Conservation (phyloP, 2,888 invertebrate species). For the Cheilosia urbana region DNA sequence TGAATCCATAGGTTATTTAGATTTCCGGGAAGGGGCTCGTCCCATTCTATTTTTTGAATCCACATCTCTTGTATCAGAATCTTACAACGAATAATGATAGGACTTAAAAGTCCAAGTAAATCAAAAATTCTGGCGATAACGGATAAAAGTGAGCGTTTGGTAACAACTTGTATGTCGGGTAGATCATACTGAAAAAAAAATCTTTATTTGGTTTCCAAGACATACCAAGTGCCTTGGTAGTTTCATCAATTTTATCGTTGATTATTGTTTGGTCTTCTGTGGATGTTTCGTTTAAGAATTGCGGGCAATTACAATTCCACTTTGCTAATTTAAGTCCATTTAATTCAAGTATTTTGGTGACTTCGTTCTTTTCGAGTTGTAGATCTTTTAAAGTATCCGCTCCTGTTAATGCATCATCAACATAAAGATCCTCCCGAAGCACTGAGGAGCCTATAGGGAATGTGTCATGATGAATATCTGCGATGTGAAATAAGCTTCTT, state of each 20-base stretch:
- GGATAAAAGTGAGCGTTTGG: not conserved
- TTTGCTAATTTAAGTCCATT: constrained; percentile 3
- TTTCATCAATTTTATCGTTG: not conserved
- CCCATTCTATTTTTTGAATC: not conserved
- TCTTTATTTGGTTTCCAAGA: not conserved
- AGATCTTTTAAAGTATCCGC: not conserved
- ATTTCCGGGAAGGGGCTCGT: not conserved
- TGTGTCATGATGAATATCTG: not conserved
- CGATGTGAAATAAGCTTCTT: not conserved
- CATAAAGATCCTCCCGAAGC: not conserved
- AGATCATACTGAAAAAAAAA: not conserved
- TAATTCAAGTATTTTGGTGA: not conserved
- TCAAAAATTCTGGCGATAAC: not conserved
- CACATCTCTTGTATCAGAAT: constrained; percentile 11
- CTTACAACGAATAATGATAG: constrained; percentile 9
- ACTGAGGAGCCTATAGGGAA: not conserved
- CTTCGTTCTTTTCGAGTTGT: not conserved
- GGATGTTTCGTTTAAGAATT: not conserved
- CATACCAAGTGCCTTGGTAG: not conserved
- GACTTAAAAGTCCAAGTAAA: constrained; percentile 11
- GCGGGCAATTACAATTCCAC: not conserved
- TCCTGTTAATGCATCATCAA: too few species aligned
- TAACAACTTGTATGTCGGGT: not conserved
- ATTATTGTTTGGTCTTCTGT: not conserved
- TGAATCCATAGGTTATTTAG: not conserved